A percentile compares a stretch with the other conserved stretches of the same genome.
Conservation (phyloP, 2,888 invertebrate species). For the Eurytoma californica region DNA sequence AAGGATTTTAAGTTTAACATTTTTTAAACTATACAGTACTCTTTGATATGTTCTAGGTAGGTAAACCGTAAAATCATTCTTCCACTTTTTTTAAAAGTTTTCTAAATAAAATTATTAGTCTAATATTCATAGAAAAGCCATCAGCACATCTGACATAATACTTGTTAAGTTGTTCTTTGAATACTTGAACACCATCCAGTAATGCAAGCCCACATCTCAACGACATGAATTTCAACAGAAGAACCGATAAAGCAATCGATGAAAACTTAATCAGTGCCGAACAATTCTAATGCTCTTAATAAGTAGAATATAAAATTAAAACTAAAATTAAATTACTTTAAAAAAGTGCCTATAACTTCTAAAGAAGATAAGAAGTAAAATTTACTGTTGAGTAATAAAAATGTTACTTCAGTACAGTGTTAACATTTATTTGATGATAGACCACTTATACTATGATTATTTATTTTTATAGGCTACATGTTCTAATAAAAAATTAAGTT, state of each 20-base stretch:
- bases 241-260: slow-evolving; percentile 26
- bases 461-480: too few relatives aligned
- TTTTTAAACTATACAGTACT: background rate
- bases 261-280: slow-evolving; percentile 32
- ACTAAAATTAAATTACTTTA: slow-evolving; percentile 10
- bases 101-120: too few relatives aligned
- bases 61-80: too few relatives aligned
- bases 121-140: slow-evolving; percentile 3
- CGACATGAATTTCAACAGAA: slow-evolving; percentile 46
- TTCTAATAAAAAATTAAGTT: too few relatives aligned
- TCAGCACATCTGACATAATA: slow-evolving; percentile 50
- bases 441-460: too few relatives aligned
- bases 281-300: slow-evolving; percentile 1
- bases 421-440: too few relatives aligned
- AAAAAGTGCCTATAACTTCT: background rate
- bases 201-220: slow-evolving; percentile 37
- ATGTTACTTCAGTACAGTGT: too few relatives aligned
- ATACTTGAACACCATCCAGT: slow-evolving; percentile 52
- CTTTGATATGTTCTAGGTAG: too few relatives aligned
- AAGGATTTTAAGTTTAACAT: background rate
- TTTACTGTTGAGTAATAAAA: too few relatives aligned
- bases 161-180: slow-evolving; percentile 38
- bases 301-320: slow-evolving; percentile 31
- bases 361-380: too few relatives aligned
- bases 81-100: background rate